phyloP scores from a whole-genome alignment of 2,113 vertebrate species.

The Sorex araneus region DNA sequence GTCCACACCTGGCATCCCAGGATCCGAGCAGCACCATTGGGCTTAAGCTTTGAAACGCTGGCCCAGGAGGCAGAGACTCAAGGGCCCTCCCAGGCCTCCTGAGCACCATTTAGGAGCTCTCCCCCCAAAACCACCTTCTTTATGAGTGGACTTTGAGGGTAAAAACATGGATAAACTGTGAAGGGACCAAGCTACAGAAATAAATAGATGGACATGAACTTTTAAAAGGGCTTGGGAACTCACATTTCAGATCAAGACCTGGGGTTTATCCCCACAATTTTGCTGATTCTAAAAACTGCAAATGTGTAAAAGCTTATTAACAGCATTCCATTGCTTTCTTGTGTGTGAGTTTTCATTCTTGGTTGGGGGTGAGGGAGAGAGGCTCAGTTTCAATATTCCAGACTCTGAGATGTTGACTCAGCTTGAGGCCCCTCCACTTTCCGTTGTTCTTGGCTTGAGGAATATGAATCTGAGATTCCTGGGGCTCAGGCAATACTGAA shows the following conservation, averaged over 20 bases:
- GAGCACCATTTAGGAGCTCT: neutral
- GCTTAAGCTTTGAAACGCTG: too few relatives aligned
- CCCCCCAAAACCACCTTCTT: neutral
- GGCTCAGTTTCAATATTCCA: constrained; percentile 60
- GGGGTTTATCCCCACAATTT: constrained; percentile 3
- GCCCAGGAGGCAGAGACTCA: too few relatives aligned
- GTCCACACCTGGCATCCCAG: neutral
- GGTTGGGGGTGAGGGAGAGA: neutral
- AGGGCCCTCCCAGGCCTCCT: too few relatives aligned
- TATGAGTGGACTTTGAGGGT: neutral
- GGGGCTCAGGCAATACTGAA: neutral
- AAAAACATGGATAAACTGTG: neutral
- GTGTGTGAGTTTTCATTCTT: neutral
- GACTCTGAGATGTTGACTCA: constrained; percentile 49
- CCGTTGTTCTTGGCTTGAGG: constrained; percentile 43
- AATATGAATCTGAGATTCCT: constrained; percentile 9
- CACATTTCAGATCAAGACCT: constrained; percentile 1
- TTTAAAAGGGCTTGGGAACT: neutral
- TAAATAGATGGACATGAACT: neutral
- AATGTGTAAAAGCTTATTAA: neutral
- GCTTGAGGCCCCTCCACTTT: neutral
- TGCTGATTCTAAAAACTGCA: constrained; percentile 44
- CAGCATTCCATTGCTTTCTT: neutral
- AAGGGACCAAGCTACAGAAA: neutral
- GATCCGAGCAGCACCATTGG: too few relatives aligned